phyloP scores from a whole-genome alignment of 2,113 vertebrate genomes.

The Xiphorhynchus elegans region DNA sequence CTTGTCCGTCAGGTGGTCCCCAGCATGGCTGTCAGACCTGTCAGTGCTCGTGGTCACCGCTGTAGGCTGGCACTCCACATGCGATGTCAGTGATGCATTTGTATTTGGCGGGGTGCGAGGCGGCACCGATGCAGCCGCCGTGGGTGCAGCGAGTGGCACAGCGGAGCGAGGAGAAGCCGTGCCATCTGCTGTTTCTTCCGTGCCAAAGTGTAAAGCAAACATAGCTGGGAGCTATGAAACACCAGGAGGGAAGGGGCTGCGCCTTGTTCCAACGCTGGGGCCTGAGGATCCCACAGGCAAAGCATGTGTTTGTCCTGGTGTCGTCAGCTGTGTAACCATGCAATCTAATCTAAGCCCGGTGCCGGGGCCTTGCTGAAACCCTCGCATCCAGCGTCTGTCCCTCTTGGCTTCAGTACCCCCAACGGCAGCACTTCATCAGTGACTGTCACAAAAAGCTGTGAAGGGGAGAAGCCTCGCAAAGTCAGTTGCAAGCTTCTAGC shows the following conservation, averaged over 20 bases:
- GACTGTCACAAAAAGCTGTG: conserved; percentile 60
- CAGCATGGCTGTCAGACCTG: fast-evolving
- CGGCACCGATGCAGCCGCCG: not conserved
- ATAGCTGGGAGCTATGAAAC: conserved; percentile 62
- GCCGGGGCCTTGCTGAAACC: not conserved
- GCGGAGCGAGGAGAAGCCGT: not conserved
- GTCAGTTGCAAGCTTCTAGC: not conserved
- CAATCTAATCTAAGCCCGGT: fast-evolving
- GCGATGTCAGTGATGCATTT: not conserved
- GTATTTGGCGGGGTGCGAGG: not conserved
- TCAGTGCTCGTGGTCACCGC: not conserved
- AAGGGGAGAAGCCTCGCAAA: conserved; percentile 36
- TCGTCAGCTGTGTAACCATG: not conserved
- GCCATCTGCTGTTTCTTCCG: conserved; percentile 47
- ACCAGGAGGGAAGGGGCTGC: conserved; percentile 37
- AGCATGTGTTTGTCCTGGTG: conserved; percentile 45
- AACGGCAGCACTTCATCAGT: not conserved
- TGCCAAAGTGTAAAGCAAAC: conserved; percentile 57
- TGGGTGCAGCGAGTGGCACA: not conserved
- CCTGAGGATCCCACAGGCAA: not conserved
- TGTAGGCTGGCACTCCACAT: not conserved
- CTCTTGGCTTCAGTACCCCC: not conserved
- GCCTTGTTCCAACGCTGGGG: not conserved
- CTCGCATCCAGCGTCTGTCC: conserved; percentile 35
- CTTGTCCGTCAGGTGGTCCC: fast-evolving